Base-by-base conservation (phyloP, 2,797 vertebrate species). In the Paguma larvata region DNA sequence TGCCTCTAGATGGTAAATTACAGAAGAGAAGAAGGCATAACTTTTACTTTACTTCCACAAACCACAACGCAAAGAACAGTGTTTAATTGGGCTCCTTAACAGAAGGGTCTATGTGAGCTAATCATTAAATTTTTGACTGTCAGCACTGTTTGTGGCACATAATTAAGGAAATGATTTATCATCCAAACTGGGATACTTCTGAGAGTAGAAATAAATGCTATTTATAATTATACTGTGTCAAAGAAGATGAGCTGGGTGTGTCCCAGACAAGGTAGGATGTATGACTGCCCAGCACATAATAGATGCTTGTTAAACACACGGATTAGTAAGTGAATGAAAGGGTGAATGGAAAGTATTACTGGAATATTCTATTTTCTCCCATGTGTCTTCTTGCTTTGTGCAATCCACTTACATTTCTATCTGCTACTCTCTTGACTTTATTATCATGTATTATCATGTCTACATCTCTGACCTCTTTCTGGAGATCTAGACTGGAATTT, bases 141-240 rank as follows among this genome's bases (percentile, higher is more conserved):
- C 13, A 48, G n/a, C 44, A 72, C 6, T 16, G 32, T 95, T 77
- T 82, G 51, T 21, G 25, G 65, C 38, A 93, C 21, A 34, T 84
- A 96, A 67, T 90, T 77, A 87, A 65, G 38, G 62, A 88, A 38
- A 41, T 3, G 19, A 73, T 56, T 93, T 95, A 65, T 84, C 68
- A 80, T 73, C 25, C 51, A 75, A 97, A 95, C 19, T 92, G 48
- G 70, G n/a, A 86, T n/a, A 84, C 27, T 85, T 87, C 23, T 89
- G 32, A 63, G 15, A 41, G 18, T 46, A 59, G 67, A 78, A 89
- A 83, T 72, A 18, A 21, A 63, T 84, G 48, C 15, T 86, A 73
- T 56, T 93, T 86, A 44, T 72, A 96, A 87, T 72, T 73, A 63
- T 34, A 56, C 16, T 73, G 25, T 23, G 21, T 83, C 68, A 89